Conservation (phyloP, 1,140 invertebrate genomes). For the Musca vetustissima region DNA sequence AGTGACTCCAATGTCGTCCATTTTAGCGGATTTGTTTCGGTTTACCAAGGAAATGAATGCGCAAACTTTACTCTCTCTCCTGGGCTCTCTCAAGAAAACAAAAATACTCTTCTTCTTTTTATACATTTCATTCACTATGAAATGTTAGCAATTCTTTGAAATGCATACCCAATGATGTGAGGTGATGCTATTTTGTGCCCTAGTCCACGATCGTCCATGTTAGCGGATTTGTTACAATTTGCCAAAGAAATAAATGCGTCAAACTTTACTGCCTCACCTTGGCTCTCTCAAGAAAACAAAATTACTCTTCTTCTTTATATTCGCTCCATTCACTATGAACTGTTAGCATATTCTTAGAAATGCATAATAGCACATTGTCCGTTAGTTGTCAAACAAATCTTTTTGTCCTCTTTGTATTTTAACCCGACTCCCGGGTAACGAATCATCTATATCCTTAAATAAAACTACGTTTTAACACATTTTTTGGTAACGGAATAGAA, state of each 20-base stretch:
- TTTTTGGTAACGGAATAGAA: too few species aligned
- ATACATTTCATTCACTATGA: neutral
- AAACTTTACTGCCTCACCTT: too few species aligned
- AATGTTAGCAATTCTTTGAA: neutral
- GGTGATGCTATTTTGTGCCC: slow-evolving; percentile 87
- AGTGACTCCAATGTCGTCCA: slow-evolving; percentile 29
- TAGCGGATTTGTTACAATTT: too few species aligned
- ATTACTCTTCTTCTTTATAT: neutral
- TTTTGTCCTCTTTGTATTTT: too few species aligned
- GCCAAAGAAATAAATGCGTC: slow-evolving; percentile 4
- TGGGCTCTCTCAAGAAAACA: neutral
- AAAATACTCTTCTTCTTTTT: neutral
- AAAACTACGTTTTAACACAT: too few species aligned
- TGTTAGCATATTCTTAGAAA: too few species aligned
- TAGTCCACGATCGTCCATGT: slow-evolving; percentile 59
- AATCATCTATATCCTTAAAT: too few species aligned
- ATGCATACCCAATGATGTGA: slow-evolving; percentile 62
- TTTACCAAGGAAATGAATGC: slow-evolving; percentile 8
- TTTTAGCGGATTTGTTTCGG: too few species aligned
- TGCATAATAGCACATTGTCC: too few species aligned
- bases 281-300: neutral
- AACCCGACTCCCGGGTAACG: too few species aligned
- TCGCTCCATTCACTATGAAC: neutral
- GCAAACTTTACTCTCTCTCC: too few species aligned
- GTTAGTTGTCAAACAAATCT: too few species aligned